Evolutionary conservation across 1,140 invertebrate species (phyloP).

Genomic region (Nymphalis io): DNA sequence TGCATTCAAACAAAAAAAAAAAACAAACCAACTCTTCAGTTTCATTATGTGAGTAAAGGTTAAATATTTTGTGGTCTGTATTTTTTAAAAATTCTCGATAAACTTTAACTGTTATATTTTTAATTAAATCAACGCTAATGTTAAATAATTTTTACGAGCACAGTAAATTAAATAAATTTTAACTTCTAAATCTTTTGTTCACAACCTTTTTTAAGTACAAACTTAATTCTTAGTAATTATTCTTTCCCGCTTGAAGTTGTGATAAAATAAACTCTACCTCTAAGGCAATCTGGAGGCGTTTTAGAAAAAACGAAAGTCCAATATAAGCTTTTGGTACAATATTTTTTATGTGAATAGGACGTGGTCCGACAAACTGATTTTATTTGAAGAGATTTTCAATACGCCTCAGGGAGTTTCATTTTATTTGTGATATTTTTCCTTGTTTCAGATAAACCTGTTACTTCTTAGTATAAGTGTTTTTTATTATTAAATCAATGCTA

Average conservation of each 20-base stretch:
- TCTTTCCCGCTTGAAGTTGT: not conserved
- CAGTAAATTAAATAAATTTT: not conserved
- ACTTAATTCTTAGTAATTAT: constrained; percentile 3
- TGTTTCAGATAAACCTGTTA: not conserved
- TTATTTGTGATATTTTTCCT: constrained; percentile 3
- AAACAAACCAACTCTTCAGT: no score
- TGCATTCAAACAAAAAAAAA: no score
- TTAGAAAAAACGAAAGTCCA: not conserved
- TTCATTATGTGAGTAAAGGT: no score
- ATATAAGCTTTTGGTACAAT: constrained; percentile 7
- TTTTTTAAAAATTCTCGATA: no score
- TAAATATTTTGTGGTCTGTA: no score
- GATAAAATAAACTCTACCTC: not conserved
- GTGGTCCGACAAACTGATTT: constrained; percentile 10
- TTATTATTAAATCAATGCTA: no score
- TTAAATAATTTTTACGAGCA: no score
- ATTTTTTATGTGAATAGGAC: constrained; percentile 11
- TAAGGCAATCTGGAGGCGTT: not conserved
- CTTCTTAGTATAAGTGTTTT: not conserved
- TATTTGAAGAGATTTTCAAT: constrained; percentile 5
- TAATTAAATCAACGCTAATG: no score
- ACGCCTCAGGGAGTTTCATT: constrained; percentile 7
- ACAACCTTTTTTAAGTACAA: not conserved
- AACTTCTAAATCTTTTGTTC: not conserved
- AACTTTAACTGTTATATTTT: no score